A percentile compares a stretch with the other conserved stretches of the same genome.
phyloP scores from a whole-genome alignment of 2,797 vertebrate genomes.

The Dryobates pubescens region DNA sequence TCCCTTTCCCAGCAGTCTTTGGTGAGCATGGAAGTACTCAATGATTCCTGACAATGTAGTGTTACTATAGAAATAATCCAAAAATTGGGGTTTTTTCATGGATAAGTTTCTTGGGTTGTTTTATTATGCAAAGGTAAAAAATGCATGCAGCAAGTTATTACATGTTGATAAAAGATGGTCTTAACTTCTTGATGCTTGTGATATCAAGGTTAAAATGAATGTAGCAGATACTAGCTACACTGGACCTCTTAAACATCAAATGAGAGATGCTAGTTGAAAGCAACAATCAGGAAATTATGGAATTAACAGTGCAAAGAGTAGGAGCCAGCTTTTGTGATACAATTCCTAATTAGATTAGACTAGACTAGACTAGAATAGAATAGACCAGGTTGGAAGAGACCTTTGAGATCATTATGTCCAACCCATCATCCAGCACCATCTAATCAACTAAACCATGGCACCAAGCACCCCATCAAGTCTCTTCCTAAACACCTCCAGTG shows the following conservation, averaged over 20 bases:
- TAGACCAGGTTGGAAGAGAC: too few relatives aligned
- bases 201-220: background rate
- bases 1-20: background rate
- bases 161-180: background rate
- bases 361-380: too few relatives aligned
- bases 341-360: background rate
- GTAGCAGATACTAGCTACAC: background rate
- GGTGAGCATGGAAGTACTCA: rapidly evolving
- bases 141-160: background rate
- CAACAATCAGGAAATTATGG: background rate
- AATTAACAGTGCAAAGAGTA: background rate
- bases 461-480: too few relatives aligned
- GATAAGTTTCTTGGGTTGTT: background rate
- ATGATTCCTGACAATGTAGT: background rate
- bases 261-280: background rate
- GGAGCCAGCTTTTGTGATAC: background rate
- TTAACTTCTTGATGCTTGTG: background rate
- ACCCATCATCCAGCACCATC: too few relatives aligned
- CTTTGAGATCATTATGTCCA: too few relatives aligned
- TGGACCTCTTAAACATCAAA: background rate
- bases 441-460: too few relatives aligned
- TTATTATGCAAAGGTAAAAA: background rate
- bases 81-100: background rate
- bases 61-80: background rate
- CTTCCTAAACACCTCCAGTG: too few relatives aligned